These are phyloP conservation scores for Sycophila sp. DNA, from an alignment of 1,140 invertebrate species.

Conservation along the genomic window DNA sequence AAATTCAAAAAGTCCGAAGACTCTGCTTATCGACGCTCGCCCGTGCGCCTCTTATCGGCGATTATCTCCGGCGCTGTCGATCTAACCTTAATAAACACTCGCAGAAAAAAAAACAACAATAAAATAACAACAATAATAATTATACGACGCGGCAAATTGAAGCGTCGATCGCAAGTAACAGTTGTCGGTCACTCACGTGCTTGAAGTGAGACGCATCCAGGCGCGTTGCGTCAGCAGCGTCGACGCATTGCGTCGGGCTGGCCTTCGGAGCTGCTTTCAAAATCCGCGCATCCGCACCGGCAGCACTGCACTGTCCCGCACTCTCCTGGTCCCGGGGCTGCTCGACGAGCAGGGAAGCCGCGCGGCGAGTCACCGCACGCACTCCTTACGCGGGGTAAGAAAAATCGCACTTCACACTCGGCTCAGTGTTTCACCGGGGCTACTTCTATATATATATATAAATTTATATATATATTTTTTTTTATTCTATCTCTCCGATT, in stretches of 20 bases:
- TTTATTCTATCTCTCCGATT: not conserved
- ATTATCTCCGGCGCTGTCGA: not conserved
- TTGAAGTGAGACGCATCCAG: constrained; percentile 68
- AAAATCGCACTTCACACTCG: not conserved
- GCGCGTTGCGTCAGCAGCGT: constrained; percentile 68
- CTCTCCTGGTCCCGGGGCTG: not conserved
- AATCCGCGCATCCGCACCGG: constrained; percentile 50
- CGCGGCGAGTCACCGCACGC: too few relatives aligned
- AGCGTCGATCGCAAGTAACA: too few relatives aligned
- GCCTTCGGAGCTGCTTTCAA: constrained; percentile 65
- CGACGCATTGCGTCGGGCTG: constrained; percentile 69
- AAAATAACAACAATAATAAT: too few relatives aligned
- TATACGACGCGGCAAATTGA: too few relatives aligned
- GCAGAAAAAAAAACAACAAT: too few relatives aligned
- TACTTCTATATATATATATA: too few relatives aligned
- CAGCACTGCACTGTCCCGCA: constrained; percentile 25
- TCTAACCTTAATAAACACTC: not conserved
- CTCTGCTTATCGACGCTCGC: too few relatives aligned
- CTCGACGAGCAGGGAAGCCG: too few relatives aligned
- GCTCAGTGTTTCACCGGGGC: too few relatives aligned
- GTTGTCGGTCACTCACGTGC: constrained; percentile 67
- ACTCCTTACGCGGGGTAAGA: not conserved
- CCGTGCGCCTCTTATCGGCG: not conserved
- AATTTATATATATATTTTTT: too few relatives aligned
- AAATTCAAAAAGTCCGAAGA: constrained; percentile 9